Base-by-base conservation (phyloP, 2,113 vertebrate genomes). In the Trinectes maculatus region DNA sequence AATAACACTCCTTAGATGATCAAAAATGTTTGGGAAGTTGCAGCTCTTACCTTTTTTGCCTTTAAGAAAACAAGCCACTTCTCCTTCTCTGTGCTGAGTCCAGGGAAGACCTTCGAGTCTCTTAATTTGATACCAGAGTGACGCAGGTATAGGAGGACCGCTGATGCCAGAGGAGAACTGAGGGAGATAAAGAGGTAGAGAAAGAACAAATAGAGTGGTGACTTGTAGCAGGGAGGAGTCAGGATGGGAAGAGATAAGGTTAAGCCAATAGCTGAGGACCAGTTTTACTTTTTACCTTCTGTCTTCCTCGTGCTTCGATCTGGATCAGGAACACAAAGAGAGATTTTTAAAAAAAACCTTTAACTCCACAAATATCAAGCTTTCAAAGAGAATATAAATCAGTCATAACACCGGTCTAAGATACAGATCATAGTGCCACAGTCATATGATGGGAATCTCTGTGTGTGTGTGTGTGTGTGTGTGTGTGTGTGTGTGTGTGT, bases 11-110 rank as follows among this genome's bases (percentile, higher is more conserved):
- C n/a, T n/a, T n/a, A n/a, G n/a, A n/a, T n/a, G n/a, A n/a, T n/a
- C n/a, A n/a, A n/a, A n/a, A n/a, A n/a, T n/a, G n/a, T n/a, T n/a
- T n/a, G n/a, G 0, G 3, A 10, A 6, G 0, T 9, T 6, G 15
- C 19, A 5, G 1, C 11, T 0, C 28, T 39, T 64, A 97, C 96
- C 95, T 97, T 98, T 60, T 96, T 98, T n/a, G 93, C 56, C 83
- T 97, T 98, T 28, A 98, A 90, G 90, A 97, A 97, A 0, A 93
- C 87, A 0, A 96, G 89, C 96, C 96, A 97, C 88, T 98, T 98
- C 80, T 98, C 96, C 84, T 92, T 96, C 88, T 98, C 96, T 0
- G 93, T 58, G 81, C 55, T 88, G 90, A 95, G 81, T 82, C 95
- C 28, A 8, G 80, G 91, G 59, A 91, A 88, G 1, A 87, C 86